Evolutionary conservation across 2,113 vertebrate genomes (phyloP), one percentile per base, ranked within the genome.

Genomic region (Butastur rufipennis): DNA sequence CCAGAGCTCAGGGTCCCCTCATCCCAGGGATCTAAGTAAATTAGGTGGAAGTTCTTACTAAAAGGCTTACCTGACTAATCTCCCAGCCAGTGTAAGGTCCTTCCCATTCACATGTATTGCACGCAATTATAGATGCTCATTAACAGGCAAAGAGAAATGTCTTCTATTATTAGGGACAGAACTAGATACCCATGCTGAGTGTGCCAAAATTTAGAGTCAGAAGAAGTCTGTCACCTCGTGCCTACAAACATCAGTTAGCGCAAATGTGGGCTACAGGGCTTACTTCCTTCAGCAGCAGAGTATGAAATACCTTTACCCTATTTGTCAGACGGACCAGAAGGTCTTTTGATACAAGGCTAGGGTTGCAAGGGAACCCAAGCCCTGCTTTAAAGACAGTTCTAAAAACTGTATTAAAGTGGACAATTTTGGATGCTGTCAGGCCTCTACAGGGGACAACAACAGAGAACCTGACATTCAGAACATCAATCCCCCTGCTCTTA

Each of bases 21-120:
- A 75, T 36, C 7, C 55, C 61, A 87, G 48, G 38, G 84, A 91
- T 47, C 89, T 81, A 78, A 86, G 68, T 53, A 95, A 90, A 95
- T 84, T 81, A 91, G 75, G 91, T 79, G 61, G 84, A 85, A 91
- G 34, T 63, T 94, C 86, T 91, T 68, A 71, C 73, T 93, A 74
- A 93, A 91, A 91, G 85, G 92, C 74, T 96, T 96, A 95, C 81
- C 73, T 85, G 77, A 59, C 89, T 94, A 47, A 95, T 93, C 84
- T 92, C n/a, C 52, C 59, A 67, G 65, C 42, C 77, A 78, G 47
- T 9, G 12, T 22, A 53, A 92, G 56, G 77, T 22, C 73, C 72
- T 84, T 81, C 75, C 72, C 50, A 56, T 89, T 78, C 89, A 55
- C 61, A 40, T 17, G 40, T 31, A 85, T 34, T 56, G 36, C 68